Evolutionary conservation across 1,140 invertebrate species (phyloP).

Genomic region (Bilobella aurantiaca): DNA sequence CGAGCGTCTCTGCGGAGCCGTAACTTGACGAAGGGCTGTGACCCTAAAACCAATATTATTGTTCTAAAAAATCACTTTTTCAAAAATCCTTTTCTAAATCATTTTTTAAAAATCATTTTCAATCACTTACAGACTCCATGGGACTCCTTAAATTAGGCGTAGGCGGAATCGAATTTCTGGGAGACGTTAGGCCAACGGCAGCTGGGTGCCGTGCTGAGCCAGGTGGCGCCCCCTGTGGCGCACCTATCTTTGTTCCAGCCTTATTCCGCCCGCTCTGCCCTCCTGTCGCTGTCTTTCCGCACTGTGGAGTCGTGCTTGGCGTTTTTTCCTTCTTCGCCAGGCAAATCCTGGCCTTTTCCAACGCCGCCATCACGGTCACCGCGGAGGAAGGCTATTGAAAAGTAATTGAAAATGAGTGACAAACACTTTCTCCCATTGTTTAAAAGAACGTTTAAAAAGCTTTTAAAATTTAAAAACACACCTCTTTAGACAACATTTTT

Average conservation of each 20-base stretch:
- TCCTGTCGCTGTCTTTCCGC: constrained; percentile 10
- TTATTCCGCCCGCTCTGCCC: constrained; percentile 11
- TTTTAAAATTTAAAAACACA: not conserved
- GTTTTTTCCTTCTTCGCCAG: not conserved
- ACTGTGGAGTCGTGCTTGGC: not conserved
- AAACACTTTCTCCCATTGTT: constrained; percentile 1
- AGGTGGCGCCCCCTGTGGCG: no score
- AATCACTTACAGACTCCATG: not conserved
- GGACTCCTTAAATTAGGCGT: not conserved
- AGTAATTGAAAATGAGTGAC: constrained; percentile 13
- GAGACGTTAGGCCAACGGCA: no score
- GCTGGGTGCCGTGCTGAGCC: no score
- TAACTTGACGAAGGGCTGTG: not conserved
- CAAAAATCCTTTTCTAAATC: not conserved
- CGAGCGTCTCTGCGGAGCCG: not conserved
- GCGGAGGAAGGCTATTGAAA: constrained; percentile 63
- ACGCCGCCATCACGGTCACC: constrained; percentile 58
- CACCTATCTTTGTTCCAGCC: constrained; percentile 1
- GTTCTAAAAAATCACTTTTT: not conserved
- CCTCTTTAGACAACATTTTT: no score
- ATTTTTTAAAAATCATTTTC: not conserved
- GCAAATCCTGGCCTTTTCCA: constrained; percentile 61
- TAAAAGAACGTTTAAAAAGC: not conserved
- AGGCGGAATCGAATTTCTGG: no score
- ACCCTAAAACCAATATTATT: not conserved